phyloP scores from a whole-genome alignment of 2,888 invertebrate genomes.

The Aspidiotus destructor region DNA sequence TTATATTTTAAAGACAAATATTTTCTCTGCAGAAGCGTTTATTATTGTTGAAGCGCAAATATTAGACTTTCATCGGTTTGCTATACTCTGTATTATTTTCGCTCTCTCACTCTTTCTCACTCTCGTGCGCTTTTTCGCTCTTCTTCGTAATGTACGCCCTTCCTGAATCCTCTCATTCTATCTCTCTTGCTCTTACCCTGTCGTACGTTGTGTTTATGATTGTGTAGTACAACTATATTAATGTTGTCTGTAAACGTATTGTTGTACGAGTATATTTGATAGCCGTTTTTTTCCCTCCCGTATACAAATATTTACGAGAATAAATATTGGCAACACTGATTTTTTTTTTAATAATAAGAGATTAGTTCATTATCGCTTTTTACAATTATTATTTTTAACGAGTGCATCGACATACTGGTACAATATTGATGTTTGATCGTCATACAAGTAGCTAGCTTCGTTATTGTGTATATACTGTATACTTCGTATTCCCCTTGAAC shows the following conservation, averaged over 20 bases:
- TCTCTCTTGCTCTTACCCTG: too few species aligned
- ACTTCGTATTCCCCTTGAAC: too few species aligned
- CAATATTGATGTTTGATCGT: too few species aligned
- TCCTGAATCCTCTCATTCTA: too few species aligned
- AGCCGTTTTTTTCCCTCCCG: background rate
- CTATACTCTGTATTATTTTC: too few species aligned
- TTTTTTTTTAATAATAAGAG: conserved; percentile 11
- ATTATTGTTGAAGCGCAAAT: conserved; percentile 30
- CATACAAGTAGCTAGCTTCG: too few species aligned
- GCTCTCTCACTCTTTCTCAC: background rate
- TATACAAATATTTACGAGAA: conserved; percentile 24
- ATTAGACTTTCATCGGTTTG: conserved; percentile 29
- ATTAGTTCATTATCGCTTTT: background rate
- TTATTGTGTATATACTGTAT: too few species aligned
- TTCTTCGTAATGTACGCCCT: too few species aligned
- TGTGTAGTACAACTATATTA: conserved; percentile 18
- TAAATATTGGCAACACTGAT: conserved; percentile 32
- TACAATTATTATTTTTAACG: too few species aligned
- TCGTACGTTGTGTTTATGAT: conserved; percentile 15
- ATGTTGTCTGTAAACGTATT: background rate
- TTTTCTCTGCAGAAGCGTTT: conserved; percentile 29
- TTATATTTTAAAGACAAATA: conserved; percentile 29
- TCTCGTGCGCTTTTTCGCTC: background rate
- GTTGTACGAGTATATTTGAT: conserved; percentile 6
- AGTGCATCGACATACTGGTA: too few species aligned